These are phyloP conservation scores for Urosaurus nigricauda DNA, from an alignment of 2,797 vertebrate species.

Conservation along the genomic window DNA sequence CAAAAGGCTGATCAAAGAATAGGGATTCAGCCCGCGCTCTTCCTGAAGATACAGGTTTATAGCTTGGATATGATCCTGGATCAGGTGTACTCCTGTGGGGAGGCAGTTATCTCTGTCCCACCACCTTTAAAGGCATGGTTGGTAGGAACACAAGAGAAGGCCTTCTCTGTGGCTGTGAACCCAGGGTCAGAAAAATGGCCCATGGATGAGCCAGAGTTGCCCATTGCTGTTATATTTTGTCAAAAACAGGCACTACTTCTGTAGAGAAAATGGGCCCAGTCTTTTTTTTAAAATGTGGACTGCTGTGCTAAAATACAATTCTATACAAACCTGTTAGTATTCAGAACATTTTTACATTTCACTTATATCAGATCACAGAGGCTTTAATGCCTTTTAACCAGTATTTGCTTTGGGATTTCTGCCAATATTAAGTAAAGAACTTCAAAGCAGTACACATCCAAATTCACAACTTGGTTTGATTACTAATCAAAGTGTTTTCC, in stretches of 20 bases:
- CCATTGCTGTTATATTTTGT: not conserved
- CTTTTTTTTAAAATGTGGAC: not conserved
- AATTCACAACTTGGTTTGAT: slow-evolving; percentile 25
- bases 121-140: too few relatives aligned
- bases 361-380: not conserved
- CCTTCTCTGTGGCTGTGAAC: too few relatives aligned
- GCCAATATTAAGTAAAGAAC: slow-evolving; percentile 15
- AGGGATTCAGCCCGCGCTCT: too few relatives aligned
- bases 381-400: not conserved
- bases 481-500: slow-evolving; percentile 10
- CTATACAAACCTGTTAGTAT: not conserved
- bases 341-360: not conserved
- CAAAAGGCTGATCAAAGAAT: too few relatives aligned
- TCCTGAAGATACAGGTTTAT: too few relatives aligned
- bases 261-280: not conserved
- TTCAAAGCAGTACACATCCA: slow-evolving; percentile 26
- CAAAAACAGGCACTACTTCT: not conserved
- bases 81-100: too few relatives aligned
- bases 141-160: too few relatives aligned
- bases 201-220: not conserved
- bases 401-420: slow-evolving; percentile 21
- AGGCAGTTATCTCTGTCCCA: too few relatives aligned
- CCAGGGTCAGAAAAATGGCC: too few relatives aligned
- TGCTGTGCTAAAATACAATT: not conserved
- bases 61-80: too few relatives aligned